A percentile compares a stretch with the other conserved stretches of the same genome.
Conservation (phyloP, 1,140 invertebrate species). For the Paraescarpia echinospica region DNA sequence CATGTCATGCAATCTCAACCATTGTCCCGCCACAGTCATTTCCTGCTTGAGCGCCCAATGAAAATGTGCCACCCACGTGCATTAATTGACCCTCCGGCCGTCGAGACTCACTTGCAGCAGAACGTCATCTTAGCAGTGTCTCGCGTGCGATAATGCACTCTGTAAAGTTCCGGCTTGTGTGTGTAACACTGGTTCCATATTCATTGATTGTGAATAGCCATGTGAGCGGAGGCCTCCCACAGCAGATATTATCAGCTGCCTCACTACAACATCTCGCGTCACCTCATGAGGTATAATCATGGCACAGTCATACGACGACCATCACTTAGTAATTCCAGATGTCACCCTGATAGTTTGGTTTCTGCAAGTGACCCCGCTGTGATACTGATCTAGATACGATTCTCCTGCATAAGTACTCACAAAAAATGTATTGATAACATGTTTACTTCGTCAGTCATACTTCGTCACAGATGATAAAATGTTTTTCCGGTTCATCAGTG, state of each 20-base stretch:
- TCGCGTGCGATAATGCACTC: background rate
- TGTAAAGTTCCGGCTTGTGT: background rate
- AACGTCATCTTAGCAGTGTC: background rate
- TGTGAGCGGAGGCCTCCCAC: background rate
- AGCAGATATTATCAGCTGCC: background rate
- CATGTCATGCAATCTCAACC: background rate
- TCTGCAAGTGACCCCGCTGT: background rate
- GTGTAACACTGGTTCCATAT: background rate
- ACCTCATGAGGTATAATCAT: background rate
- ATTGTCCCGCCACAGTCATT: background rate
- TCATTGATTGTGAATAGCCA: background rate
- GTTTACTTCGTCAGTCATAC: background rate
- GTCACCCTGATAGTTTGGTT: background rate
- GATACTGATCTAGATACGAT: background rate
- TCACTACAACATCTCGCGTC: background rate
- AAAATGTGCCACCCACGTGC: background rate
- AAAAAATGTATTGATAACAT: background rate
- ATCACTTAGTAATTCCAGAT: background rate
- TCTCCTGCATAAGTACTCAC: background rate
- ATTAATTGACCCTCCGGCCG: background rate
- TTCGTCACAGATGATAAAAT: background rate
- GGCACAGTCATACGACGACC: background rate
- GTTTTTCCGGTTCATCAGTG: background rate
- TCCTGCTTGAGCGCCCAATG: background rate
- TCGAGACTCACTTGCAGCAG: background rate